Evolutionary conservation across 2,888 invertebrate genomes (phyloP).

Genomic region (Cryptus armator): DNA sequence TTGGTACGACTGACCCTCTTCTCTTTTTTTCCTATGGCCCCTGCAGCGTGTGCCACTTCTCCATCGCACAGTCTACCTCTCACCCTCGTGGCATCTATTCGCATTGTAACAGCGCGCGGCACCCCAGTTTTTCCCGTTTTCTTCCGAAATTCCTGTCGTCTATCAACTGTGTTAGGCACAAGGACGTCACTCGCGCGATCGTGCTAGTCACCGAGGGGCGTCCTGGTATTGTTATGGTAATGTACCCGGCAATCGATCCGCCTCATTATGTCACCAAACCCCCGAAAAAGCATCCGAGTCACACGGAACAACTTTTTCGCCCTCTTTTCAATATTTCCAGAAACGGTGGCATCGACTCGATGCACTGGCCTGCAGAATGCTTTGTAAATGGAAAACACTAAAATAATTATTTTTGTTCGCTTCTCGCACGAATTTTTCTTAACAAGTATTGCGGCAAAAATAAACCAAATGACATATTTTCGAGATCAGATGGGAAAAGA

Average conservation of each 20-base stretch:
- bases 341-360: background rate
- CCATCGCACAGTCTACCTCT: conserved; percentile 33
- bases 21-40: conserved; percentile 61
- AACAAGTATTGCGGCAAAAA: too few relatives aligned
- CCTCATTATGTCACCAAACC: conserved; percentile 82
- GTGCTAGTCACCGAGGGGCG: conserved; percentile 70
- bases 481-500: too few relatives aligned
- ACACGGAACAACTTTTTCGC: conserved; percentile 68
- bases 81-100: conserved; percentile 58
- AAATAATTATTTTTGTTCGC: background rate
- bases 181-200: conserved; percentile 65
- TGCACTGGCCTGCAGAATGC: background rate
- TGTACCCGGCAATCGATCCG: conserved; percentile 82
- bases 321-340: conserved; percentile 34
- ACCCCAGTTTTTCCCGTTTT: conserved; percentile 80
- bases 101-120: conserved; percentile 49
- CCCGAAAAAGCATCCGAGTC: conserved; percentile 76
- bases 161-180: conserved; percentile 82
- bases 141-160: conserved; percentile 81
- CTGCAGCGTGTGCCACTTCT: conserved; percentile 60
- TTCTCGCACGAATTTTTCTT: background rate
- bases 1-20: conserved; percentile 77
- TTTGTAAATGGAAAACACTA: background rate
- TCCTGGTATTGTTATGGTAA: conserved; percentile 83
- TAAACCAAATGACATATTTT: too few relatives aligned